Evolutionary conservation across 2,888 invertebrate genomes (phyloP).

Genomic region (Ceramica pisi): DNA sequence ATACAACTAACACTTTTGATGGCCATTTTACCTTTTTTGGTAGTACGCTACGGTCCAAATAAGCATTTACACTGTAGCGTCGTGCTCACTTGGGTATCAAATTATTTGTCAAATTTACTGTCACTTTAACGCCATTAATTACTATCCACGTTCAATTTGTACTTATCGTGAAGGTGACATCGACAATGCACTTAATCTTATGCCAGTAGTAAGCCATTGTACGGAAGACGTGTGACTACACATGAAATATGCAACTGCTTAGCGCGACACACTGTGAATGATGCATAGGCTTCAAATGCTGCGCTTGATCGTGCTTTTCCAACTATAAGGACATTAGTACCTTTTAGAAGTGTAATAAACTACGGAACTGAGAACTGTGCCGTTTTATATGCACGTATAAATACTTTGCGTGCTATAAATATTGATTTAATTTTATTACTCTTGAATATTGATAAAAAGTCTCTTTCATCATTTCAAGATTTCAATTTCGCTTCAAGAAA

Average conservation of each 20-base stretch:
- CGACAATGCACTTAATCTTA: slow-evolving; percentile 67
- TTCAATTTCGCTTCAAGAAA: not conserved
- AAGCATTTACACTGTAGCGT: not conserved
- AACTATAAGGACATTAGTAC: slow-evolving; percentile 60
- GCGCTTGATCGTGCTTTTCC: slow-evolving; percentile 65
- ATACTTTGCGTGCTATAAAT: slow-evolving; percentile 54
- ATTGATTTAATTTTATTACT: slow-evolving; percentile 39
- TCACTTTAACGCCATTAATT: slow-evolving; percentile 48
- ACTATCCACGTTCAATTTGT: slow-evolving; percentile 55
- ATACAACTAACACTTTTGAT: not conserved
- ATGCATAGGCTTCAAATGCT: slow-evolving; percentile 67
- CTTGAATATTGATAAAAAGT: slow-evolving; percentile 1
- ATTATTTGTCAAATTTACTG: not conserved
- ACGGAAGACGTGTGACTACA: slow-evolving; percentile 73
- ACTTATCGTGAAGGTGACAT: slow-evolving; percentile 66
- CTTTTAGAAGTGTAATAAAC: slow-evolving; percentile 58
- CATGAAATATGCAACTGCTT: slow-evolving; percentile 75
- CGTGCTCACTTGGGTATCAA: not conserved
- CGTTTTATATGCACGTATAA: slow-evolving; percentile 47
- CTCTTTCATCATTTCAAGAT: not conserved
- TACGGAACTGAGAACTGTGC: slow-evolving; percentile 52
- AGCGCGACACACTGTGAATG: slow-evolving; percentile 67
- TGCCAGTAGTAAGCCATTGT: slow-evolving; percentile 68
- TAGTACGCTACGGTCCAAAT: not conserved
- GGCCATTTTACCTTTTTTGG: no score